Evolutionary conservation across 2,888 invertebrate species (phyloP).

Genomic region (Drosophila mimetica): DNA sequence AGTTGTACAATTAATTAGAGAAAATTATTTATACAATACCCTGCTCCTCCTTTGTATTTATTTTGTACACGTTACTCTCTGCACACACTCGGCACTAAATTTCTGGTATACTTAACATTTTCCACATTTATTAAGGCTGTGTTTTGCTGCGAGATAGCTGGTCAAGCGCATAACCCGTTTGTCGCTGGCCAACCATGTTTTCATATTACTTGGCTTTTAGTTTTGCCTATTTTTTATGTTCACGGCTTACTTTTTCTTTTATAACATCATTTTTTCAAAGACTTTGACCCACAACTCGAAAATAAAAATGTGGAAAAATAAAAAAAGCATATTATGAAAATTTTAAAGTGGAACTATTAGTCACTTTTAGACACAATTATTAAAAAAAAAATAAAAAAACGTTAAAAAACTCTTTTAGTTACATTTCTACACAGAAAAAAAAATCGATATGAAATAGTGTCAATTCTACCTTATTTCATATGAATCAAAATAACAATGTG

Average conservation of each 20-base stretch:
- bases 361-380: background rate
- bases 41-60: constrained; percentile 25
- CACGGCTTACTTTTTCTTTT: constrained; percentile 76
- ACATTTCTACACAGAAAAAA: no score
- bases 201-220: constrained; percentile 58
- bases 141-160: constrained; percentile 4
- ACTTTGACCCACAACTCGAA: constrained; percentile 69
- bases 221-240: constrained; percentile 48
- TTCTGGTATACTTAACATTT: constrained; percentile 76
- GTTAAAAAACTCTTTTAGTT: no score
- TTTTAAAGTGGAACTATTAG: no score
- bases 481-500: no score
- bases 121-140: constrained; percentile 66
- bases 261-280: constrained; percentile 73
- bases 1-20: constrained; percentile 75
- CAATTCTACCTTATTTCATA: no score
- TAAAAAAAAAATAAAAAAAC: background rate
- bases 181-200: constrained; percentile 60
- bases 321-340: constrained; percentile 1
- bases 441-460: no score
- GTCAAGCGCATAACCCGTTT: constrained; percentile 64
- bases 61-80: constrained; percentile 15
- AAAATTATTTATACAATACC: constrained; percentile 66
- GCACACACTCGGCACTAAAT: constrained; percentile 54
- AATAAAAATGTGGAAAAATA: constrained; percentile 14